Conservation (phyloP, 2,888 invertebrate species). For the Pemphredon lugubris region DNA sequence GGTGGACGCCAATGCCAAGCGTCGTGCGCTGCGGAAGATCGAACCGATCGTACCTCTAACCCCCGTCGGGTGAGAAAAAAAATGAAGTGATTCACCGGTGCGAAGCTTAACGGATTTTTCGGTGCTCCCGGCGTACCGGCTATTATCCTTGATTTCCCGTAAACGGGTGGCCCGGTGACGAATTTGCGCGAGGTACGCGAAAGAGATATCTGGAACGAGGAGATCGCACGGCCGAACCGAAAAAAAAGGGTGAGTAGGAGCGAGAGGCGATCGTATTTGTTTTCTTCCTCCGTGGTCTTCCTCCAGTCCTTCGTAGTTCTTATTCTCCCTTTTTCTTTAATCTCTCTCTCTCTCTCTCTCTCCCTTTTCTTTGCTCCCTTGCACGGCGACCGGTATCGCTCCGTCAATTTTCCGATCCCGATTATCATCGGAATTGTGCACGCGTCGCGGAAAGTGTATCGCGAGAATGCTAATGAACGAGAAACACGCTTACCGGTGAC, state of each 20-base stretch:
- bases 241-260: slow-evolving; percentile 66
- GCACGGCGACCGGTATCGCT: background rate
- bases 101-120: slow-evolving; percentile 12
- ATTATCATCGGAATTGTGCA: background rate
- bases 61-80: slow-evolving; percentile 12
- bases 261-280: slow-evolving; percentile 16
- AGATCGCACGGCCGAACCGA: slow-evolving; percentile 49
- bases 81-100: slow-evolving; percentile 47
- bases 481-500: slow-evolving; percentile 9
- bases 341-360: background rate
- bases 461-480: background rate
- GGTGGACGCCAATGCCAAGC: slow-evolving; percentile 76
- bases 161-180: too few species aligned
- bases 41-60: slow-evolving; percentile 11
- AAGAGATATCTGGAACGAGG: slow-evolving; percentile 22
- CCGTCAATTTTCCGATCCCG: background rate
- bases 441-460: background rate
- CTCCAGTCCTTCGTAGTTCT: background rate
- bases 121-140: background rate
- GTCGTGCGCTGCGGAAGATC: slow-evolving; percentile 41
- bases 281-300: slow-evolving; percentile 31
- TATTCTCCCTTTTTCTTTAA: too few species aligned
- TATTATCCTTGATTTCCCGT: too few species aligned
- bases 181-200: slow-evolving; percentile 1
- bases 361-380: background rate